Conservation (phyloP, 2,113 vertebrate species). For the Ptilorrhoa leucosticta region DNA sequence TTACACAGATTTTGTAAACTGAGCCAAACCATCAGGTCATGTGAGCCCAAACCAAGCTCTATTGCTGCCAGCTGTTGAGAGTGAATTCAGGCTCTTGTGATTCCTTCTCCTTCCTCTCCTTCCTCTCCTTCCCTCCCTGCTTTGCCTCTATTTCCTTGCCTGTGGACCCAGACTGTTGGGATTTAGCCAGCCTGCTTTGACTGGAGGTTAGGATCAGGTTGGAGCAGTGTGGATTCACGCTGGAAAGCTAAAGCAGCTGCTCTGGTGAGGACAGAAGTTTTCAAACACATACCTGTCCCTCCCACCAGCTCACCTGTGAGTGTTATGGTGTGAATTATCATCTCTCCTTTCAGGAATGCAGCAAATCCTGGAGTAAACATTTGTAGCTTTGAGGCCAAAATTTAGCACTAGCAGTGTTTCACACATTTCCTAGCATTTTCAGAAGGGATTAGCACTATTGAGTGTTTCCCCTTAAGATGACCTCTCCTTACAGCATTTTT, state of each 20-base stretch:
- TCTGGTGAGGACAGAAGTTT: neutral
- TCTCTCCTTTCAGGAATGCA: neutral
- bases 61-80: fast-evolving
- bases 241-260: neutral
- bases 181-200: neutral
- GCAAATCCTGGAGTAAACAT: neutral
- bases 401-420: neutral
- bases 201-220: neutral
- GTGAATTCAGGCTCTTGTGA: neutral
- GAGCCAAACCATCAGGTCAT: fast-evolving
- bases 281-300: neutral
- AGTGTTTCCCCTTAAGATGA: neutral
- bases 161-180: neutral
- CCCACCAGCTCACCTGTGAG: neutral
- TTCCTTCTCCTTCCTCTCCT: neutral
- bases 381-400: neutral
- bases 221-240: neutral
- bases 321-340: neutral
- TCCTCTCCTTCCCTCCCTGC: neutral
- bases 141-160: neutral
- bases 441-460: neutral
- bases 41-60: neutral
- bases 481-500: neutral
- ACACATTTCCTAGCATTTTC: neutral
- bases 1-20: neutral